Conservation (phyloP, 2,797 vertebrate species). For the Rhyacichthys aspro region DNA sequence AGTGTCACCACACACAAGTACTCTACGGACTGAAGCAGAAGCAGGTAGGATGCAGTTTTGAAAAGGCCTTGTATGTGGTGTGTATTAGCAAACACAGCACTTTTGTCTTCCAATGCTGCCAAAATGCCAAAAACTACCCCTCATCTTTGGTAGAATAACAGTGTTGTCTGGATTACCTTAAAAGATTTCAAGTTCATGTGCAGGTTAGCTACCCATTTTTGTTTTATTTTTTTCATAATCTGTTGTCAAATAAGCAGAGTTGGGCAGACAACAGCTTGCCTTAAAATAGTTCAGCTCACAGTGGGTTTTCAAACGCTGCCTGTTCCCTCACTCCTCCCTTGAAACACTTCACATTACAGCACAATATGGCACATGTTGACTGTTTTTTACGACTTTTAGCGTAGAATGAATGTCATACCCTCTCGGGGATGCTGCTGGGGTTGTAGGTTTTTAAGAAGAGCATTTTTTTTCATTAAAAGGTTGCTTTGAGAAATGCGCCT, state of each 20-base stretch:
- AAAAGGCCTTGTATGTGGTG: too few species aligned
- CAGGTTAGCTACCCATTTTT: slow-evolving; percentile 1
- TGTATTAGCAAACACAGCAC: too few species aligned
- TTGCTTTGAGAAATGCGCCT: slow-evolving; percentile 30
- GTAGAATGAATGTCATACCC: not conserved
- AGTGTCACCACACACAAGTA: too few species aligned
- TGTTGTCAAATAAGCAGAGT: slow-evolving; percentile 4
- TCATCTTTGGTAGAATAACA: too few species aligned
- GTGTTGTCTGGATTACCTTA: too few species aligned
- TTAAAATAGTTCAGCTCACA: slow-evolving; percentile 4
- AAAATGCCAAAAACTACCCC: too few species aligned
- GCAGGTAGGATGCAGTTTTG: too few species aligned
- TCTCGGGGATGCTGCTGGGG: slow-evolving; percentile 2
- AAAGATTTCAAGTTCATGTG: not conserved
- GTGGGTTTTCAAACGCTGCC: not conserved
- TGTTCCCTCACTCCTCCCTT: not conserved
- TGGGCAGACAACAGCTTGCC: not conserved
- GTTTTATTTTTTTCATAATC: slow-evolving; percentile 11
- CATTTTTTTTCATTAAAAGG: slow-evolving; percentile 26
- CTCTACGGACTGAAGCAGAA: too few species aligned
- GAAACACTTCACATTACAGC: slow-evolving; percentile 2
- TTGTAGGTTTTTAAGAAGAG: slow-evolving; percentile 15
- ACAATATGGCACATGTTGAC: slow-evolving; percentile 4
- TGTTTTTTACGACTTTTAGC: not conserved
- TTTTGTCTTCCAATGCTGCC: too few species aligned